Evolutionary conservation across 2,888 invertebrate species (phyloP), one percentile per base, ranked within the genome.

Genomic region (Perizoma flavofasciatum): DNA sequence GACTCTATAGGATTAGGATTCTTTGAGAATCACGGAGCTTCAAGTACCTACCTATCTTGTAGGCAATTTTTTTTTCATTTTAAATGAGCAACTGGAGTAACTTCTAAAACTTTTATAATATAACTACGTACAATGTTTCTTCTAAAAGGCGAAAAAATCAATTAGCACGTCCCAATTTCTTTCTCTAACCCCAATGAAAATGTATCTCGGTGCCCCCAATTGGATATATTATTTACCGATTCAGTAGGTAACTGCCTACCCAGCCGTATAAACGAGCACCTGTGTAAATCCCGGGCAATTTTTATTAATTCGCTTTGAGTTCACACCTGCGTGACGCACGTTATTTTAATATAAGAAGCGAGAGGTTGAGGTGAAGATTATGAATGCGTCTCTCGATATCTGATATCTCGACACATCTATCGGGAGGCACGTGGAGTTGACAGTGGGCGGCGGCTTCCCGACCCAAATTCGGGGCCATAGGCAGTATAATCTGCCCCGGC

Each of bases 351-450:
- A 89, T 88, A 86, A 88, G 86, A 85, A 83, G 74, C 81, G 82
- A 81, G 80, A 85, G 85, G 83, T 86, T 85, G 85, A 86, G 82
- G 81, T 80, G 77, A 86, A 88, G 89, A 91, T 90, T 92, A 91
- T 90, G 88, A 91, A 92, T 90, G 88, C 89, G 88, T 89, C 88
- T 90, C 83, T 82, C 87, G 88, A 90, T 92, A 91, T 90, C 89
- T 83, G 88, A 89, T 91, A 89, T 89, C 88, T 85, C 88, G 86
- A 87, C 88, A 88, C 89, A 89, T 91, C 89, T 92, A 89, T 88
- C 88, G 89, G 82, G 84, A 72, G 86, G 85, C 88, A 85, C 86
- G 86, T 88, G 89, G 85, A 79, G 85, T 72, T 86, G 90, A 87
- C 88, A 84, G 87, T 74, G 86, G 88, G 86, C 74, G 86, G 83